These are phyloP conservation scores for Phengaris arion DNA, from an alignment of 2,888 invertebrate genomes.

Conservation along the genomic window DNA sequence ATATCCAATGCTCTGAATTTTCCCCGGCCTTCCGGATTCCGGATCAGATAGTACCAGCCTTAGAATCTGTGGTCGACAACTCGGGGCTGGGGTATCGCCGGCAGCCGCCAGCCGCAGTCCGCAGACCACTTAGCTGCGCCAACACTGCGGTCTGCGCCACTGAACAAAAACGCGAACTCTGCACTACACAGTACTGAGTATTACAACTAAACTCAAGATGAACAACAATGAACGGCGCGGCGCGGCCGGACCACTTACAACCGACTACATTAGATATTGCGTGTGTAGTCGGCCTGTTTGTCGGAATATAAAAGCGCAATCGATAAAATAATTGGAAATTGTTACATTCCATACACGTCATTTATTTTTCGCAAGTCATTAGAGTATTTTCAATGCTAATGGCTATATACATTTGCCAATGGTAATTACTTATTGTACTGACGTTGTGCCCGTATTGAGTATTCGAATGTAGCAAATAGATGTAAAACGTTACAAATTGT, in stretches of 20 bases:
- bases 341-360: not conserved
- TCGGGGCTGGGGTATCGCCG: not conserved
- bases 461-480: not conserved
- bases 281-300: not conserved
- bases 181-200: too few relatives aligned
- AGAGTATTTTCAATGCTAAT: not conserved
- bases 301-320: not conserved
- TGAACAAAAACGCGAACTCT: not conserved
- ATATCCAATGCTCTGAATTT: too few relatives aligned
- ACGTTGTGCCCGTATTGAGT: not conserved
- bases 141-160: not conserved
- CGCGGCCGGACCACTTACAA: too few relatives aligned
- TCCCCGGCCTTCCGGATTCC: too few relatives aligned
- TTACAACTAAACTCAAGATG: too few relatives aligned
- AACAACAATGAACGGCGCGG: too few relatives aligned
- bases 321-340: not conserved
- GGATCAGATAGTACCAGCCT: too few relatives aligned
- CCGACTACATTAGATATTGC: too few relatives aligned
- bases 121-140: constrained; percentile 11
- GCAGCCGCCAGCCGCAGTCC: not conserved
- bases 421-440: not conserved
- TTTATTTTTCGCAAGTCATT: constrained; percentile 5
- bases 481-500: too few relatives aligned
- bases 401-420: not conserved
- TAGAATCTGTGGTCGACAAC: not conserved